Evolutionary conservation across 2,888 invertebrate species (phyloP).

Genomic region (Apoda limacodes): DNA sequence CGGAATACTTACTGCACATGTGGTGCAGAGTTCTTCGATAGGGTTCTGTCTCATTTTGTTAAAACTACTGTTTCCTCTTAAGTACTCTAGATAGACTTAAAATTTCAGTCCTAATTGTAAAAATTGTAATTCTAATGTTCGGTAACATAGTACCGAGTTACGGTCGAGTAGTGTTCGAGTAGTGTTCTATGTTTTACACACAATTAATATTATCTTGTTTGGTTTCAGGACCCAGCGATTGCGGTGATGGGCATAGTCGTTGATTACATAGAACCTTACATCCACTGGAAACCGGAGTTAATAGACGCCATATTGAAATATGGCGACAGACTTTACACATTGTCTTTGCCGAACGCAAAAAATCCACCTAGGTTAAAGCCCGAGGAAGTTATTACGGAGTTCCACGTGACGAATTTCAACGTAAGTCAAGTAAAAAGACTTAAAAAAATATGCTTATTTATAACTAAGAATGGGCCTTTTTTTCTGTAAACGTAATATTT

Average conservation of each 20-base stretch:
- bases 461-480: not conserved
- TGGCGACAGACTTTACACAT: conserved; percentile 71
- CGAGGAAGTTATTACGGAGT: conserved; percentile 31
- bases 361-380: conserved; percentile 31
- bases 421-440: conserved; percentile 30
- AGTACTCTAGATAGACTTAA: too few species aligned
- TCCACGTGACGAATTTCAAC: conserved; percentile 52
- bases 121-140: too few species aligned
- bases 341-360: conserved; percentile 38
- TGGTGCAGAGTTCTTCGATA: too few species aligned
- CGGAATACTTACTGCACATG: too few species aligned
- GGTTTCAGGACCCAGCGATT: conserved; percentile 63
- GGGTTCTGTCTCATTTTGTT: too few species aligned
- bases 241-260: conserved; percentile 71
- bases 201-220: too few species aligned
- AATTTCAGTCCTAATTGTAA: too few species aligned
- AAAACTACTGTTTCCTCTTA: too few species aligned
- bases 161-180: too few species aligned
- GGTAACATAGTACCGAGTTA: too few species aligned
- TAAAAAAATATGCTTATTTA: not conserved
- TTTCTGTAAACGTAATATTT: too few species aligned
- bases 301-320: conserved; percentile 73
- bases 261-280: conserved; percentile 65
- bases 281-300: conserved; percentile 66
- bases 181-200: too few species aligned